These are phyloP conservation scores for Eulithis testata DNA, from an alignment of 2,888 invertebrate species.

Conservation along the genomic window DNA sequence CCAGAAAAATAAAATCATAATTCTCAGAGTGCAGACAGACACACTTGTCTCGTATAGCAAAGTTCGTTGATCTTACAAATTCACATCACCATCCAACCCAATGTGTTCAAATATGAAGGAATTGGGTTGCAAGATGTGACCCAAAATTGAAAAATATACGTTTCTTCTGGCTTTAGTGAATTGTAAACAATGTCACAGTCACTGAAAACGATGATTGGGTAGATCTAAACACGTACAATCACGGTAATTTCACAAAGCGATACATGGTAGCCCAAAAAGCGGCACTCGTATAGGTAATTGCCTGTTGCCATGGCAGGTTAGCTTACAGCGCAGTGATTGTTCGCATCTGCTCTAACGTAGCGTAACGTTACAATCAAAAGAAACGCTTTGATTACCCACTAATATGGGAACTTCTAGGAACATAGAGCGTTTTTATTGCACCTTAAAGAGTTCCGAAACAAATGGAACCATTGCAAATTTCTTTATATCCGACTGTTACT, in stretches of 20 bases:
- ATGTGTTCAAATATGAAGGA: slow-evolving; percentile 22
- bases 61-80: slow-evolving; percentile 24
- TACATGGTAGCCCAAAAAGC: slow-evolving; percentile 41
- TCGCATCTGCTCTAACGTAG: slow-evolving; percentile 45
- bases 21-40: slow-evolving; percentile 1
- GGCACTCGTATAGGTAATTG: slow-evolving; percentile 50
- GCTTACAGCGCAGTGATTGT: slow-evolving; percentile 44
- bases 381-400: slow-evolving; percentile 41
- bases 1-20: slow-evolving; percentile 7
- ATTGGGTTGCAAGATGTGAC: slow-evolving; percentile 29
- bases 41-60: slow-evolving; percentile 11
- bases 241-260: slow-evolving; percentile 40
- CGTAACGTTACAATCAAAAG: slow-evolving; percentile 46
- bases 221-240: slow-evolving; percentile 23
- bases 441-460: slow-evolving; percentile 18
- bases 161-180: slow-evolving; percentile 21
- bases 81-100: slow-evolving; percentile 18
- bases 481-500: not conserved
- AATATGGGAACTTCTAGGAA: slow-evolving; percentile 26
- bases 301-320: slow-evolving; percentile 53
- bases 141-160: slow-evolving; percentile 23
- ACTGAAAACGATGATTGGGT: slow-evolving; percentile 44
- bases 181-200: slow-evolving; percentile 49
- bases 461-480: slow-evolving; percentile 4
- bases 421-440: slow-evolving; percentile 28